Base-by-base conservation (phyloP, 2,113 vertebrate genomes). In the Aptenodytes forsteri region DNA sequence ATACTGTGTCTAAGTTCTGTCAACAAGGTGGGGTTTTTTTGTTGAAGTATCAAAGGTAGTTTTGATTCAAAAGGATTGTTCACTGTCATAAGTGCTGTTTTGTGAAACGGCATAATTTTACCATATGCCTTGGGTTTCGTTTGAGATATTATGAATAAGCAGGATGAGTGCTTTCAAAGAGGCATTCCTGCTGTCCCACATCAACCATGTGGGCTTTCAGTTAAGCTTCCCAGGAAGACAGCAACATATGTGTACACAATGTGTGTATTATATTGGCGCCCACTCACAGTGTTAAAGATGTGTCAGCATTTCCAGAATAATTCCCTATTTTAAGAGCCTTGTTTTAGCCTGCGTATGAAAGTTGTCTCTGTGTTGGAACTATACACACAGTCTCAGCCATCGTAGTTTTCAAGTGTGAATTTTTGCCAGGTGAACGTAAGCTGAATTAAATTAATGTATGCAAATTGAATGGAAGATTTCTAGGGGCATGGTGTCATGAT, bases 171-270 rank as follows among this genome's bases (percentile, higher is more conserved):
- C 82, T 97, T 98, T 97, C 93, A 95, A 85, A 97, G 86, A 97
- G 93, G 73, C 77, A 97, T 97, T 96, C 91, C 97, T 97, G 88
- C 96, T 98, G 96, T 97, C 96, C 97, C 97, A 96, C 82, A 97
- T 96, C 90, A 97, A 78, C 90, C 67, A 34, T 87, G 76, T 90
- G 97, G 94, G 93, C 93, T 97, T 95, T 95, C 75, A 87, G 85
- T 95, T 95, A 95, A 95, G 91, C 96, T 97, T 93, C 95, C 86
- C 93, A 83, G 95, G 96, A 97, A 97, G 96, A 96, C 96, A 93
- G 95, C 95, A 97, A 94, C 96, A 95, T 97, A 89, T 97, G 96
- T 95, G 96, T 93, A 80, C 93, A 97, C 96, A 97, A 96, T 97
- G 94, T 96, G 93, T 93, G 85, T 89, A 97, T 97, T 97, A 94